Percentiles rank a stretch among this genome's conserved stretches.
These are phyloP conservation scores for Megaleporinus macrocephalus DNA, from an alignment of 2,113 vertebrate species.

Conservation along the genomic window DNA sequence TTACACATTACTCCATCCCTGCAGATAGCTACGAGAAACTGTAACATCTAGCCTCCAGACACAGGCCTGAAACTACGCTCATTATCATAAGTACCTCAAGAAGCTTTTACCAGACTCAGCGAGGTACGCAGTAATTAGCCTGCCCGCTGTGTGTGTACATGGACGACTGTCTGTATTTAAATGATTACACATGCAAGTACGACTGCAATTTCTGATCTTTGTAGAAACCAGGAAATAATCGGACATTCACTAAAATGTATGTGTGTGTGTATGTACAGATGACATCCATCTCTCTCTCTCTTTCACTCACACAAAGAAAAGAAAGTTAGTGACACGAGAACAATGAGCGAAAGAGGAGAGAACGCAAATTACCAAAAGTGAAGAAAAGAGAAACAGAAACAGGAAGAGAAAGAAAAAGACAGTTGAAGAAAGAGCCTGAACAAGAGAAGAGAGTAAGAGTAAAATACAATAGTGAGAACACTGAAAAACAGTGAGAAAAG, in stretches of 20 bases:
- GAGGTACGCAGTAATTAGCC: slow-evolving; percentile 41
- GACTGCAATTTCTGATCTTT: neutral
- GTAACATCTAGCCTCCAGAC: neutral
- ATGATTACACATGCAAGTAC: neutral
- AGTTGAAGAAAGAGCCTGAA: no score
- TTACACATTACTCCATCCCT: neutral
- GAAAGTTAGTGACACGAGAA: no score
- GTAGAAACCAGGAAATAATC: neutral
- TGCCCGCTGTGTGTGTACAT: slow-evolving; percentile 1
- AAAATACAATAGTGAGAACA: no score
- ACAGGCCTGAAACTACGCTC: neutral
- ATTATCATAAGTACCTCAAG: slow-evolving; percentile 33
- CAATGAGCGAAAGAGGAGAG: no score
- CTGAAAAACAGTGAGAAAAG: no score
- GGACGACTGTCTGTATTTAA: slow-evolving; percentile 1
- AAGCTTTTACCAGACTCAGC: slow-evolving; percentile 11
- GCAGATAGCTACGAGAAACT: neutral
- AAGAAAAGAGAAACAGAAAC: no score
- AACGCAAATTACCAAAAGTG: no score
- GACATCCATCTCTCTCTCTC: no score
- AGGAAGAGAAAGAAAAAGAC: no score
- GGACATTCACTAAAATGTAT: neutral
- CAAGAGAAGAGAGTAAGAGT: no score
- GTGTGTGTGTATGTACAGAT: neutral
- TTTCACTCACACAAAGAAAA: no score